phyloP scores from a whole-genome alignment of 1,140 invertebrate genomes.

The Euschistus heros region DNA sequence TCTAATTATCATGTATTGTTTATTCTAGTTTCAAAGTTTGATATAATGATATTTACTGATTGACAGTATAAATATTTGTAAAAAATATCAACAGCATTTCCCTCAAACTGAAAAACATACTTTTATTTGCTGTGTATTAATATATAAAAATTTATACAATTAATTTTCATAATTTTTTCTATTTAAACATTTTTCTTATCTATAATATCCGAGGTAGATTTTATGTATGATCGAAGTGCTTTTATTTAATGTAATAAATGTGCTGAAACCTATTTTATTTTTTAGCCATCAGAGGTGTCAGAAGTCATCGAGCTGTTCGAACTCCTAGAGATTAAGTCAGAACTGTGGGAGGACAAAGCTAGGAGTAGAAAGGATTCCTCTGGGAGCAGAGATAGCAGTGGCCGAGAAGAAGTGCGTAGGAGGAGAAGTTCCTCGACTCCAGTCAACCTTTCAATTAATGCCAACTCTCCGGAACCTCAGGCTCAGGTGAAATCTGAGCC shows the following conservation, averaged over 20 bases:
- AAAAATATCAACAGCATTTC: too few species aligned
- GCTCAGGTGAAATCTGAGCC: conserved; percentile 18
- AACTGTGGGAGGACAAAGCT: conserved; percentile 43
- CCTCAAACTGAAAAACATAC: too few species aligned
- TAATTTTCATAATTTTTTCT: too few species aligned
- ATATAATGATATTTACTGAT: too few species aligned
- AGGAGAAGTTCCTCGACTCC: conserved; percentile 34
- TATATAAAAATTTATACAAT: too few species aligned
- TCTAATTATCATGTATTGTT: too few species aligned
- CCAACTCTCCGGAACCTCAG: conserved; percentile 23
- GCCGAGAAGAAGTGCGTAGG: not conserved
- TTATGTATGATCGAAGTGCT: too few species aligned
- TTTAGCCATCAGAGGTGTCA: conserved; percentile 67
- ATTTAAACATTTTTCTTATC: too few species aligned
- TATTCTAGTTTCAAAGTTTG: too few species aligned
- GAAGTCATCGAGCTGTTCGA: conserved; percentile 69
- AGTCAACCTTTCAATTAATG: conserved; percentile 59
- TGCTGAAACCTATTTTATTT: conserved; percentile 21
- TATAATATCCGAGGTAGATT: too few species aligned
- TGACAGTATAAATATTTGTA: too few species aligned
- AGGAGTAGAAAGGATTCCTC: conserved; percentile 12
- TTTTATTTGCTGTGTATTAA: too few species aligned
- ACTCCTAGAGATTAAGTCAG: conserved; percentile 70
- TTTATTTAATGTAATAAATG: not conserved
- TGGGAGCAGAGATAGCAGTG: conserved; percentile 1